These are phyloP conservation scores for Dallia pectoralis DNA, from an alignment of 2,797 vertebrate species.

Conservation along the genomic window DNA sequence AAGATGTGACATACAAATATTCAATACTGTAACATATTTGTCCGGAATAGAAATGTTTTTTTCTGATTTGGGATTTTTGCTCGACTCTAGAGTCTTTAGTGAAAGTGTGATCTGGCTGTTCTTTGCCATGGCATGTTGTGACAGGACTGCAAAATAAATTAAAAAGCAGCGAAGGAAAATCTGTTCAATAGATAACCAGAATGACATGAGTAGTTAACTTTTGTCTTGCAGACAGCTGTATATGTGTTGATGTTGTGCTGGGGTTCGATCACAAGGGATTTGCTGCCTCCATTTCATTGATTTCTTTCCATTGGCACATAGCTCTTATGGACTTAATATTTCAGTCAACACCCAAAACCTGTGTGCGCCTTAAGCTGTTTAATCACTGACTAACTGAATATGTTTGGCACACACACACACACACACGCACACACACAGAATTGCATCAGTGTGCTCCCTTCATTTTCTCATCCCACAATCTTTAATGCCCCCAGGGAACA, in stretches of 20 bases:
- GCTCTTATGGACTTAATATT: constrained; percentile 37
- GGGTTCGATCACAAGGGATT: not conserved
- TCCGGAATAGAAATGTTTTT: too few species aligned
- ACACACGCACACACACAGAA: constrained; percentile 9
- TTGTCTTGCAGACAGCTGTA: too few species aligned
- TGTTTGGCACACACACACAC: not conserved
- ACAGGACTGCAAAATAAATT: too few species aligned
- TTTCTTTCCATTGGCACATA: constrained; percentile 30
- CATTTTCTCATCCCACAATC: constrained; percentile 45
- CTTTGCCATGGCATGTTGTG: too few species aligned
- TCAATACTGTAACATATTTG: too few species aligned
- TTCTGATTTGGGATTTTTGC: too few species aligned
- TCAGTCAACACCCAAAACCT: constrained; percentile 41
- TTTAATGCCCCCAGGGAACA: constrained; percentile 47
- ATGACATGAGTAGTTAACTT: too few species aligned
- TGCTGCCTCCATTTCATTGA: constrained; percentile 23
- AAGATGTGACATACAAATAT: too few species aligned
- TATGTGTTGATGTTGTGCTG: constrained; percentile 6
- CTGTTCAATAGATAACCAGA: too few species aligned
- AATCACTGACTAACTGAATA: constrained; percentile 19
- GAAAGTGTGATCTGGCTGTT: too few species aligned
- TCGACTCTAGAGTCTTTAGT: too few species aligned
- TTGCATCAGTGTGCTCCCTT: constrained; percentile 33
- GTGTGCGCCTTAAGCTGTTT: constrained; percentile 23
- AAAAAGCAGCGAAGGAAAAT: too few species aligned